phyloP scores from a whole-genome alignment of 2,797 vertebrate genomes.

The Ctenopoma multispine region DNA sequence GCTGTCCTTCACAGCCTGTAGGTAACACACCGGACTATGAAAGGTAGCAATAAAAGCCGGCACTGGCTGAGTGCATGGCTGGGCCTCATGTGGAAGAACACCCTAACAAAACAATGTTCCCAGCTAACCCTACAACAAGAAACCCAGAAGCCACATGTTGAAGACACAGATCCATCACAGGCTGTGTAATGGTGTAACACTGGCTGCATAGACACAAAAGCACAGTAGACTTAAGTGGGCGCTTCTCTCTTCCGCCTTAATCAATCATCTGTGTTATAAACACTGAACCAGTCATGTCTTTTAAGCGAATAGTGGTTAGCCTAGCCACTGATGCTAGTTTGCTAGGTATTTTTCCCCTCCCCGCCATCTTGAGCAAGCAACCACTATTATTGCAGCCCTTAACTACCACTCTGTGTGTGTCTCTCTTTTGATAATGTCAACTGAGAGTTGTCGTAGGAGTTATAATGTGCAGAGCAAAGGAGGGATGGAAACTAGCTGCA shows the following conservation, averaged over 20 bases:
- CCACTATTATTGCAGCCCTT: constrained; percentile 78
- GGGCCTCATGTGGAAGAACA: constrained; percentile 21
- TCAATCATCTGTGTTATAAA: constrained; percentile 14
- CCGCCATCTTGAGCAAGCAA: constrained; percentile 93
- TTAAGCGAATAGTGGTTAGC: constrained; percentile 51
- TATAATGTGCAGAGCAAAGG: neutral
- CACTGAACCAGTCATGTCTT: constrained; percentile 19
- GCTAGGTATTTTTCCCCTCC: constrained; percentile 76
- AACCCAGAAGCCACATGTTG: constrained; percentile 69
- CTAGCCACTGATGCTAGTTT: constrained; percentile 53
- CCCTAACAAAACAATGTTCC: constrained; percentile 21
- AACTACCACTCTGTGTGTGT: neutral
- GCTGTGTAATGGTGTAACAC: neutral
- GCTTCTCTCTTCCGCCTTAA: constrained; percentile 8
- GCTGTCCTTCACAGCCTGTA: neutral
- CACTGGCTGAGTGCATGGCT: neutral
- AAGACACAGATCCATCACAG: constrained; percentile 17
- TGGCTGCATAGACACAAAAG: neutral
- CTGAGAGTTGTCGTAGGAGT: neutral
- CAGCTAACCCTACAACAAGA: constrained; percentile 15
- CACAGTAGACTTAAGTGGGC: neutral
- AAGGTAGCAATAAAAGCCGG: neutral
- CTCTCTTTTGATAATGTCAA: neutral
- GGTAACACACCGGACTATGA: neutral
- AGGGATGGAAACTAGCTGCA: constrained; percentile 10